A percentile compares a stretch with the other conserved stretches of the same genome.
Conservation (phyloP, 2,888 invertebrate species). For the Scaptomyza polygonia region DNA sequence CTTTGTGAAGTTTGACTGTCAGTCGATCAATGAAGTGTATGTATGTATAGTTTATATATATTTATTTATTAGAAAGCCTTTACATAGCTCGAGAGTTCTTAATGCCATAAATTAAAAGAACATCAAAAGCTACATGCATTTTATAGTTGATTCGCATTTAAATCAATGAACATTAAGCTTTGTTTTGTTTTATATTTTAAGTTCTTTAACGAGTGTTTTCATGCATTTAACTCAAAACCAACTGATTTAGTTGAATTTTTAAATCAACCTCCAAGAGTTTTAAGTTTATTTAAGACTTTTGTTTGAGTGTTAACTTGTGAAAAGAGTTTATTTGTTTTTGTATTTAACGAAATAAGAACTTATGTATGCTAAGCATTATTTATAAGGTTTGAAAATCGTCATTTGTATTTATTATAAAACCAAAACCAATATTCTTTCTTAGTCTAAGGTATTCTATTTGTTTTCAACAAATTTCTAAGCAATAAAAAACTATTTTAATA, state of each 20-base stretch:
- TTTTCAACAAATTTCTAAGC: not conserved
- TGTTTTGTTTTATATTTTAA: not conserved
- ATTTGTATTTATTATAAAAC: not conserved
- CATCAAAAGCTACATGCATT: constrained; percentile 19
- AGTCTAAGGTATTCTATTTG: not conserved
- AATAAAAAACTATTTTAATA: not conserved
- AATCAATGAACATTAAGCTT: constrained; percentile 2
- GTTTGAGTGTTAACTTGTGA: too few species aligned
- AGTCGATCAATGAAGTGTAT: constrained; percentile 4
- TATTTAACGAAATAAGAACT: too few species aligned
- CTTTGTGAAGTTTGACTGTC: constrained; percentile 8
- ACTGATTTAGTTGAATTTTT: too few species aligned
- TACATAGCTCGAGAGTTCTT: constrained; percentile 4
- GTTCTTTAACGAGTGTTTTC: not conserved
- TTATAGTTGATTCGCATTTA: constrained; percentile 2
- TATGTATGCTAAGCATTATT: too few species aligned
- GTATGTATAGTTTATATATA: constrained; percentile 10
- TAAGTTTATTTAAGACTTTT: too few species aligned
- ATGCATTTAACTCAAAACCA: constrained; percentile 15
- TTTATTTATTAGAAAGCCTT: not conserved
- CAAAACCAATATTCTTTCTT: not conserved
- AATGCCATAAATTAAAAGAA: constrained; percentile 3
- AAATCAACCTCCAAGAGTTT: too few species aligned
- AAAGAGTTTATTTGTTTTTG: too few species aligned
- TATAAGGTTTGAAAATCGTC: too few species aligned